Evolutionary conservation across 2,888 invertebrate species (phyloP), one percentile per base, ranked within the genome.

Genomic region (Augochlorella aurata): DNA sequence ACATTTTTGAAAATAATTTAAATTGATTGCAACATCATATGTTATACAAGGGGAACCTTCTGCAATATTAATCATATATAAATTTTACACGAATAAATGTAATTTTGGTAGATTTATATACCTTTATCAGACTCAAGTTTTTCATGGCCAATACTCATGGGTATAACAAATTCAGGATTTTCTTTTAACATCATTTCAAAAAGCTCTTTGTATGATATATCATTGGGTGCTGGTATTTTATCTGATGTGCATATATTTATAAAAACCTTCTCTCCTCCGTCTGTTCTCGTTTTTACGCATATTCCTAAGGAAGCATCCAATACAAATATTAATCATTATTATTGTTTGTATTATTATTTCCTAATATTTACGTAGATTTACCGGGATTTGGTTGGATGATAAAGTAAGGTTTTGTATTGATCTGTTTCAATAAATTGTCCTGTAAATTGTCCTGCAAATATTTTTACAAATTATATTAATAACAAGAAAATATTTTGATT

Each of bases 111-210:
- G 21, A 61, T 52, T 18, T 38, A 63, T 12, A 87, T 87, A 95
- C 95, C 95, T 93, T 97, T 98, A 92, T 98, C 98, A 38, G 94
- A 94, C 90, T 97, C 98, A 9, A 95, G 95, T 87, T 97, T 96
- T 7, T 97, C 96, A 91, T 97, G 97, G 0, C 98, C 98, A 85
- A 98, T 96, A 92, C 98, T 98, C 97, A 98, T 97, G 0, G 98
- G 98, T 66, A 98, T 96, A 83, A 97, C 94, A 93, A 96, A 98
- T 5, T 96, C 95, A 0, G 96, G 96, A 76, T 96, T 95, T 89
- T 97, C 96, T 75, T 96, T 95, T 91, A 96, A 96, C 16, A 91
- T 47, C 7, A 90, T 70, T 50, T 87, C 29, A 1, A 87, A 9
- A 47, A 93, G 85, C 74, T 90, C 69, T 76, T 94, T 94, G 14